Evolutionary conservation across 53 echinoderm and acorn worm species (phyloP), one percentile per base, ranked within the genome.

Genomic region (Apostichopus leukothele): DNA sequence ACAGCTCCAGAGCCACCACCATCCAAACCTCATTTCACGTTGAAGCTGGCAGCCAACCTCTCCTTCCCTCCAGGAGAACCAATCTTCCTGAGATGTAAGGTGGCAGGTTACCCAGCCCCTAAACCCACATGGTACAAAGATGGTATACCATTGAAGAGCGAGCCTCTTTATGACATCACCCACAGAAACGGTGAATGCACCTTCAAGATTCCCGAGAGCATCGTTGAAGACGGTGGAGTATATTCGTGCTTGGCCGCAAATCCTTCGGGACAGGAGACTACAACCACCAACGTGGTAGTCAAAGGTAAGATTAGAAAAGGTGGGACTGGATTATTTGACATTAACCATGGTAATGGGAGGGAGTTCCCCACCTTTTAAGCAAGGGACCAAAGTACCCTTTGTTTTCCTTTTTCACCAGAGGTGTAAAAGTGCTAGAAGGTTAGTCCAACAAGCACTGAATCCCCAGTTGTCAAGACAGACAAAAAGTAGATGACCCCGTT

Each of bases 71-170:
- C 93, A 2, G 94, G 96, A 5, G 89, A 91, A 21, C 90, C 86
- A 39, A 84, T 94, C 52, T 84, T 89, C 51, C 93, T 96, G 19
- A 89, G 91, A 84, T 96, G 94, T 60, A 89, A 88, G 52, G 92
- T 94, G 16, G 92, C 90, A 4, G 96, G 94, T 75, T 93, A 93
- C 75, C 96, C 96, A 16, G 55, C 84, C 20, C 96, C 96, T 18
- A 79, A 89, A 6, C 78, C 91, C 75, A 90, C 90, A 79, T 96
- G 96, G 96, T 94, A 93, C 89, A 93, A 96, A 81, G 92, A 96
- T 89, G 92, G 94, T 0, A 89, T 93, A 39, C 94, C 91, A 60
- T 79, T 96, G 10, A 94, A 89, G 21, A 88, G 75, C 53, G 88
- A 91, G 68, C 94, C 94, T 5, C 89, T 90, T 27, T 94, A 85